phyloP scores from a whole-genome alignment of 2,888 invertebrate species.

The Hylaea fasciaria region DNA sequence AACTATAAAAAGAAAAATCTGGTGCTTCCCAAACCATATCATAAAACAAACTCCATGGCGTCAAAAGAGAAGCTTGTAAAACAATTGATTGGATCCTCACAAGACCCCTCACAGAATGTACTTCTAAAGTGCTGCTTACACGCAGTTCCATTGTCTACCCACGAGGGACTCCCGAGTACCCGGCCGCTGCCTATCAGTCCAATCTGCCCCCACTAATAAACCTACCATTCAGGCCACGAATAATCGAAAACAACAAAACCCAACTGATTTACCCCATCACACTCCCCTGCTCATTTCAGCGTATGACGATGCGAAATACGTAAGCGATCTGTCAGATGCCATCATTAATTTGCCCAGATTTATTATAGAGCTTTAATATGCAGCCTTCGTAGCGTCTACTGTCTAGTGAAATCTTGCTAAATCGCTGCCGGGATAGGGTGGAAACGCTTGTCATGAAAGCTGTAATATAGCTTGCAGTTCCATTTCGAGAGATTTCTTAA shows the following conservation, averaged over 20 bases:
- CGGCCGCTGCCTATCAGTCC: slow-evolving; percentile 24
- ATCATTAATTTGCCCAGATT: slow-evolving; percentile 80
- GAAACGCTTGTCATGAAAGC: slow-evolving; percentile 34
- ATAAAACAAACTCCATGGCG: too few species aligned
- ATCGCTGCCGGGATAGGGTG: slow-evolving; percentile 16
- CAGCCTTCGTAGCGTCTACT: slow-evolving; percentile 35
- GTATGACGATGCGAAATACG: slow-evolving; percentile 74
- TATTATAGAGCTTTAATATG: slow-evolving; percentile 71
- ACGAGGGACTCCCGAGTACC: slow-evolving; percentile 13
- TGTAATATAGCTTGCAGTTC: slow-evolving; percentile 18
- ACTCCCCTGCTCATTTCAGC: slow-evolving; percentile 63
- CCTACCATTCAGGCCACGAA: slow-evolving; percentile 4
- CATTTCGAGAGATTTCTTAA: neutral
- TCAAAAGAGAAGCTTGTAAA: neutral
- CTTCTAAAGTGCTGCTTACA: slow-evolving; percentile 13
- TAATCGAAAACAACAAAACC: slow-evolving; percentile 44
- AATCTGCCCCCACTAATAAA: slow-evolving; percentile 15
- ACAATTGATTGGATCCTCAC: neutral
- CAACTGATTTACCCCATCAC: slow-evolving; percentile 51
- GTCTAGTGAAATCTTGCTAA: slow-evolving; percentile 28
- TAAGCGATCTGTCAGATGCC: slow-evolving; percentile 79
- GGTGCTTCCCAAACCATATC: too few species aligned
- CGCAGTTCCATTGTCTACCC: slow-evolving; percentile 26
- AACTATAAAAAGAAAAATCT: too few species aligned
- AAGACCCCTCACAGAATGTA: too few species aligned